Conservation (phyloP, 1,140 invertebrate genomes). For the Lerema accius region DNA sequence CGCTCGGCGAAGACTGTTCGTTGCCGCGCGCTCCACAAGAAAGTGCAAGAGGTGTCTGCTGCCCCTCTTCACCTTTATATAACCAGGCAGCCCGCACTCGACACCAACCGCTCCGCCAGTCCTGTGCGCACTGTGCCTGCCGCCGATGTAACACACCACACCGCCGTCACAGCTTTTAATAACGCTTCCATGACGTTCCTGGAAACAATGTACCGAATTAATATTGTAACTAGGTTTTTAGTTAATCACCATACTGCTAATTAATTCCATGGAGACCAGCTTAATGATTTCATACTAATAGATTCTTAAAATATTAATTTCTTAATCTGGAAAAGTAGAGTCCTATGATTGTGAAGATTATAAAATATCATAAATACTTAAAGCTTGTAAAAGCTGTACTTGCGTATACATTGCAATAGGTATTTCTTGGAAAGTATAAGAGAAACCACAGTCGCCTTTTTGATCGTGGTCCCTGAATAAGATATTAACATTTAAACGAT, state of each 20-base stretch:
- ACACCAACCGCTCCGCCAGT: conserved; percentile 64
- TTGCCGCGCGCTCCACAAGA: conserved; percentile 71
- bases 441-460: conserved; percentile 1
- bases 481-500: conserved; percentile 18
- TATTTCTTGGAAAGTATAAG: conserved; percentile 16
- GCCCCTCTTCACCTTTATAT: conserved; percentile 82
- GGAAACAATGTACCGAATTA: conserved; percentile 39
- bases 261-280: too few species aligned
- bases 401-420: too few species aligned
- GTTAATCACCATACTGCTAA: conserved; percentile 35
- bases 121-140: conserved; percentile 62
- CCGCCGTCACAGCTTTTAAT: conserved; percentile 65
- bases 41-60: conserved; percentile 78
- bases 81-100: conserved; percentile 62
- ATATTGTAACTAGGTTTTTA: conserved; percentile 40
- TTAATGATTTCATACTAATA: not conserved
- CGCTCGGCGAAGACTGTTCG: conserved; percentile 76
- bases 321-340: too few species aligned
- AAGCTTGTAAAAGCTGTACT: too few species aligned
- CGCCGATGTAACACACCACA: conserved; percentile 54
- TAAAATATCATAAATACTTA: too few species aligned
- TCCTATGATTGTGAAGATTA: too few species aligned
- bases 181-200: conserved; percentile 54
- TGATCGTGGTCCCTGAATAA: conserved; percentile 4
- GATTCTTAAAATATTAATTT: not conserved